Conservation (phyloP, 2,797 vertebrate species). For the Macropodus opercularis region DNA sequence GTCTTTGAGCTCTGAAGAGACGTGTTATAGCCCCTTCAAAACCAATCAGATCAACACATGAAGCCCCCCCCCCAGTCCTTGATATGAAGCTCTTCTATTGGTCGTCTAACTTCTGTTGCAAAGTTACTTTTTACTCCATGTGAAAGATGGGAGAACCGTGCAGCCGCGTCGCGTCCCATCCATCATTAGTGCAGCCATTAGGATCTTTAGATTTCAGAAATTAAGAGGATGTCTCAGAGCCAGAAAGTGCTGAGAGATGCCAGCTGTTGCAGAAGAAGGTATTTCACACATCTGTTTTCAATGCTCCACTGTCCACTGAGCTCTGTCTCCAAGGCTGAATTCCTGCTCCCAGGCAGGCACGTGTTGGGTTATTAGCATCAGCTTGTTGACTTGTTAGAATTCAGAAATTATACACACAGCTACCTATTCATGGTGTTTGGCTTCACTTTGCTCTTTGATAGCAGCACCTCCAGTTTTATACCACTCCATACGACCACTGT, state of each 20-base stretch:
- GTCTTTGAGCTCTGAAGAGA: not conserved
- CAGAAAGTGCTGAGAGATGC: constrained; percentile 56
- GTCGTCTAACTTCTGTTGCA: not conserved
- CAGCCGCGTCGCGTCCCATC: constrained; percentile 4
- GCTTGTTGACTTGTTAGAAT: constrained; percentile 42
- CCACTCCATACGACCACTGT: not conserved
- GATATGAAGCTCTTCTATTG: not conserved
- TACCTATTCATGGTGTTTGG: not conserved
- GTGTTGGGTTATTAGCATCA: constrained; percentile 39
- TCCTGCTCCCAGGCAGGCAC: constrained; percentile 54
- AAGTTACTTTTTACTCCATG: not conserved
- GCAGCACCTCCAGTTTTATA: not conserved
- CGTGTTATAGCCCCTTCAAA: not conserved
- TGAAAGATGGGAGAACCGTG: constrained; percentile 1
- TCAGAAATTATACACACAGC: constrained; percentile 23
- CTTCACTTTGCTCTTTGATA: not conserved
- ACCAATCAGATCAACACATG: constrained; percentile 4
- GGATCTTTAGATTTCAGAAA: constrained; percentile 42
- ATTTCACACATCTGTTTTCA: constrained; percentile 77
- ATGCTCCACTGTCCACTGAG: constrained; percentile 72
- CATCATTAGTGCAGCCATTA: constrained; percentile 1
- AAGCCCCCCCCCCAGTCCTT: constrained; percentile 5
- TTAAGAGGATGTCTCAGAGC: constrained; percentile 32
- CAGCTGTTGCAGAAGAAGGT: constrained; percentile 67
- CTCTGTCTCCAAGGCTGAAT: constrained; percentile 64